Evolutionary conservation across 2,113 vertebrate species (phyloP), one percentile per base, ranked within the genome.

Genomic region (Macquaria australasica): DNA sequence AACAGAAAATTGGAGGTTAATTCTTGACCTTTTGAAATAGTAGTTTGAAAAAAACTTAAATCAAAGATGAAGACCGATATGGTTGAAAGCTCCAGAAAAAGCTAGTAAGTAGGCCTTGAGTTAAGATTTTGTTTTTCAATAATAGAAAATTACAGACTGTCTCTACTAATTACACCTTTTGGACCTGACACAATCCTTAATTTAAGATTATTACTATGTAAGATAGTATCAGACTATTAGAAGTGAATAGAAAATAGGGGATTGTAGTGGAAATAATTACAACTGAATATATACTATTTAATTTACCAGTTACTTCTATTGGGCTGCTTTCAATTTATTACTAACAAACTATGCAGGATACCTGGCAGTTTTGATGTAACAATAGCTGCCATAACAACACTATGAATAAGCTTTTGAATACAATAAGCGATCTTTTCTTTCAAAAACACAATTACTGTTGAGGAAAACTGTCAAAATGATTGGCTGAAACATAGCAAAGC

Each of bases 41-140:
- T 9, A 39, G 37, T 80, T 48, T 66, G 10, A 25, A 59, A n/a
- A 56, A 53, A 75, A 39, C 37, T n/a, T 60, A 72, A 55, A 34
- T 71, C 9, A 11, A 12, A 51, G 20, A 62, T 34, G 20, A 14
- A 37, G 50, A 53, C 9, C 0, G 12, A 23, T 41, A 2, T 39
- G 34, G 8, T 34, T 51, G 45, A 50, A 51, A 31, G 11, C 11
- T 53, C 1, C 18, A 12, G 18, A 53, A 31, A 72, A 37, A 72
- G 11, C 14, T 39, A 25, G 16, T 31, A 11, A 73, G 3, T 25
- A 34, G 6, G 68, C 71, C 4, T 10, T 41, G 14, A 43, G 37
- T 73, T 56, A 37, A 12, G 18, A 71, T 23, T 37, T 63, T 5
- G 28, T 6, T 43, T 23, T 66, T 37, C 28, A 16, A 31, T 28